Evolutionary conservation across 2,888 invertebrate species (phyloP), one percentile per base, ranked within the genome.

Genomic region (Tholera decimalis): DNA sequence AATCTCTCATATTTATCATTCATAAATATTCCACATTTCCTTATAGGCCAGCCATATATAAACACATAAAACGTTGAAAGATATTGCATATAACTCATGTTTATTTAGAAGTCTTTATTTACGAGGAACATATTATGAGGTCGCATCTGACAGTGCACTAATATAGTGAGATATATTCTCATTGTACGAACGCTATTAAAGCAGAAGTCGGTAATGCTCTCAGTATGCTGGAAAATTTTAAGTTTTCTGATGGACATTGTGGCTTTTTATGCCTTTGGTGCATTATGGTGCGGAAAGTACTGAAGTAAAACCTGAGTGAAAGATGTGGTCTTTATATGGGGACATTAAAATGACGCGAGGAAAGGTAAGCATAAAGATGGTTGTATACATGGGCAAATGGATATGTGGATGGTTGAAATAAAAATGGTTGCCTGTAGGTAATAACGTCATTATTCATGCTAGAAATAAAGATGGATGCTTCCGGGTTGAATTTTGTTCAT

Each of bases 31-130:
- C 15, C 47, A 43, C 64, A 62, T 73, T 77, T 77, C 73, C 77
- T 57, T 69, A 51, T 60, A 61, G 61, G 61, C 55, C 8, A 26
- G 33, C 63, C 43, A 57, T 50, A 61, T 7, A 39, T 46, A 55
- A n/a, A 18, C 37, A 58, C 26, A 77, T 57, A 77, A 64, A 69
- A 59, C 49, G 51, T 62, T 47, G 44, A 77, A 68, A 73, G 54
- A 64, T 73, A 77, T 56, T 55, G 61, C 58, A 43, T 49, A 77
- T 75, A 72, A 68, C 30, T 73, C 62, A 39, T 63, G 22, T 55
- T 61, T 76, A 77, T 77, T 63, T 63, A 73, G 44, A 41, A 33
- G 26, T 39, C 20, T 55, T 57, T 73, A 77, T 78, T 77, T 77
- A 77, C 44, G 65, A 60, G n/a, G 37, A 13, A 51, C 43, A 63